Percentiles rank a stretch among this genome's conserved stretches.
Conservation (phyloP, 1,140 invertebrate species). For the Portunus trituberculatus region DNA sequence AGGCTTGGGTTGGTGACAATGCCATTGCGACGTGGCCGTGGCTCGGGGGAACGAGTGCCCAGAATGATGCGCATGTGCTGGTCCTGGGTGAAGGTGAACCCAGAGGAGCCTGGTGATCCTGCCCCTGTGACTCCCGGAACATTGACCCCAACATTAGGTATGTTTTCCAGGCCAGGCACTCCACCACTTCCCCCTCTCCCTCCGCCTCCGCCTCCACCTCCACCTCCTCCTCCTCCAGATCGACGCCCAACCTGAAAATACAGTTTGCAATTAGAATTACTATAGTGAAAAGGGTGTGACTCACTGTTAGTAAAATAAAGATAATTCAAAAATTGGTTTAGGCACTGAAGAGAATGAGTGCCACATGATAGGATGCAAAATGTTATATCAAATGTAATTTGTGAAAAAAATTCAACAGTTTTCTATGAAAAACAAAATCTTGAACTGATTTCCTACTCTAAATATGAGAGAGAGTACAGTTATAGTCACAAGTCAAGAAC, state of each 20-base stretch:
- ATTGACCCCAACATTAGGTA: slow-evolving; percentile 80
- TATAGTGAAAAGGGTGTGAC: no score
- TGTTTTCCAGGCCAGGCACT: slow-evolving; percentile 48
- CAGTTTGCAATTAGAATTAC: background rate
- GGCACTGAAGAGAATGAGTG: no score
- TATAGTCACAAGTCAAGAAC: background rate
- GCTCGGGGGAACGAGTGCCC: slow-evolving; percentile 82
- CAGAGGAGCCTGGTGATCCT: slow-evolving; percentile 77
- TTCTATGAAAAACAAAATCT: no score
- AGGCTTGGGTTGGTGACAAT: slow-evolving; percentile 95
- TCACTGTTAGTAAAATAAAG: no score
- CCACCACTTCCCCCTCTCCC: slow-evolving; percentile 22
- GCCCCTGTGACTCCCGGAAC: slow-evolving; percentile 80
- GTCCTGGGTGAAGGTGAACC: slow-evolving; percentile 86
- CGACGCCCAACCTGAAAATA: slow-evolving; percentile 57
- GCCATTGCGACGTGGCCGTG: slow-evolving; percentile 86
- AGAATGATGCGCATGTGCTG: slow-evolving; percentile 95
- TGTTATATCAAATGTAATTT: no score
- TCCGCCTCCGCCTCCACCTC: slow-evolving; percentile 33
- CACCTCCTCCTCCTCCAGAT: background rate
- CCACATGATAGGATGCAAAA: no score
- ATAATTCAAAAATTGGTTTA: no score
- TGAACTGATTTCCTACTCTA: no score
- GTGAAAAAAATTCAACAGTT: no score
- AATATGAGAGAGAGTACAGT: no score